phyloP scores from a whole-genome alignment of 2,888 invertebrate species.

The Drosophila hamatofila region DNA sequence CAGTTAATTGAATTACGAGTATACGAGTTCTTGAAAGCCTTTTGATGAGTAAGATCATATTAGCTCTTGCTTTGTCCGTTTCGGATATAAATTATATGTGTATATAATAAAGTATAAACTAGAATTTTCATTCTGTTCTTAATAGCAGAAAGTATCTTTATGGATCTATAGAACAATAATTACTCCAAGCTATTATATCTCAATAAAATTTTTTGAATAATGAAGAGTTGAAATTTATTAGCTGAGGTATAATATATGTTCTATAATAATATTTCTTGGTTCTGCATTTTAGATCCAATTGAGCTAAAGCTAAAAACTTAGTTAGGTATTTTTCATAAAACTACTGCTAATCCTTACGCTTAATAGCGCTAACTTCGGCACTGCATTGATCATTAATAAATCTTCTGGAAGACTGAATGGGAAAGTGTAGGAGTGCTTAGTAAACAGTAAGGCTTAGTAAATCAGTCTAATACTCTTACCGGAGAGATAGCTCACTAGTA shows the following conservation, averaged over 20 bases:
- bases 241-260: neutral
- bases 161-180: neutral
- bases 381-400: no score
- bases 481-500: no score
- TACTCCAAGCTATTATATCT: neutral
- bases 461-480: no score
- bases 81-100: neutral
- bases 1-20: slow-evolving; percentile 74
- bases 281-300: neutral
- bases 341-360: no score
- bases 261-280: neutral
- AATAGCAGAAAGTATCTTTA: no score
- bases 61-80: slow-evolving; percentile 3
- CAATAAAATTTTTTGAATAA: no score
- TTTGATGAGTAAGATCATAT: slow-evolving; percentile 29
- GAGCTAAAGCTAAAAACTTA: neutral
- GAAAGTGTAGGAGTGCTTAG: no score
- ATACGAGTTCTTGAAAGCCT: slow-evolving; percentile 38
- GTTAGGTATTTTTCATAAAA: no score
- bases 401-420: no score
- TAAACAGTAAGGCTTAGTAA: no score
- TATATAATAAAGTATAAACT: neutral
- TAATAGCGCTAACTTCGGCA: no score
- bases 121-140: neutral
- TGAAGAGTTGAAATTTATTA: neutral